Evolutionary conservation across 2,888 invertebrate genomes (phyloP), one percentile per base, ranked within the genome.

Genomic region (Drosophila mayaguana): DNA sequence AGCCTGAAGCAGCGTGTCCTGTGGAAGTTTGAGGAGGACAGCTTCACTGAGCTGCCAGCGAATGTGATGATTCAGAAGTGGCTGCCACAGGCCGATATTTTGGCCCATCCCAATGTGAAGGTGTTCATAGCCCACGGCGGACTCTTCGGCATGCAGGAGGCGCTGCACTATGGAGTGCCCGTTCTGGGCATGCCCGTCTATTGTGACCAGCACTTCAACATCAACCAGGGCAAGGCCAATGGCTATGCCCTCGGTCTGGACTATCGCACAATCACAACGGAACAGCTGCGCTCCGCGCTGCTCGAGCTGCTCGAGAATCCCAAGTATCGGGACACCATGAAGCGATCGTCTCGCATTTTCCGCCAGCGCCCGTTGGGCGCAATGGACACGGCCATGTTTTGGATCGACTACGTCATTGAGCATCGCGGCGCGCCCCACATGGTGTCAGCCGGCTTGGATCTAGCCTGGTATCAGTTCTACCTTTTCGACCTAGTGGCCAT

Each of bases 11-110:
- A 93, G 71, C 82, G 91, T 3, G 84, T 94, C 7, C 61, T 94
- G 0, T 93, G 93, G 93, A 93, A 93, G 78, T 93, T 92, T 83
- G 93, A 93, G 70, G 82, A 92, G 20, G 92, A 92, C 8, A 70
- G 76, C 1, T 71, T 91, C 8, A 80, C 91, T 8, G 80, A 92
- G 56, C 56, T 92, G 60, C 91, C 93, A 0, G 70, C 70, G 6
- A 93, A 93, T 72, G 87, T 94, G 0, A 89, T 92, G 74, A 68
- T 93, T 3, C 86, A 89, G 25, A 92, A 92, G 50, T 94, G 94
- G 94, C 80, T 94, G 61, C 94, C 94, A 0, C 94, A 94, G 75
- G 90, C 90, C 43, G 93, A 93, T 74, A 91, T 94, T 25, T 64
- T 91, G 80, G 92, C 91, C 0, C 93, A 93, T 81, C 91, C 87